phyloP scores from a whole-genome alignment of 1,140 invertebrate genomes.

The Orchesella cincta region DNA sequence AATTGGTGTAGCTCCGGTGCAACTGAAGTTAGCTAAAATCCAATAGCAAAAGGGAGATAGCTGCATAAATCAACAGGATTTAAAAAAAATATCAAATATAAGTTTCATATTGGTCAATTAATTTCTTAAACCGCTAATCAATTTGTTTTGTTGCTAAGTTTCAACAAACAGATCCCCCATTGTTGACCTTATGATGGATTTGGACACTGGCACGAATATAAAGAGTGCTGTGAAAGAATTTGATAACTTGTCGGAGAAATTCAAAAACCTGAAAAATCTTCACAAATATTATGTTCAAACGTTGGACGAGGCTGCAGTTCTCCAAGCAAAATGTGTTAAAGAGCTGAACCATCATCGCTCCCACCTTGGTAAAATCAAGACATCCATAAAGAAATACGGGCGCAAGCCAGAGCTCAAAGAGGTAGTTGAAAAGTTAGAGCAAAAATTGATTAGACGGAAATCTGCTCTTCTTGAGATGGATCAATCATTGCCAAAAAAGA shows the following conservation, averaged over 20 bases:
- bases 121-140: no score
- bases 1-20: no score
- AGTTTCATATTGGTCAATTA: no score
- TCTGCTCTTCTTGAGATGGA: conserved; percentile 81
- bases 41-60: no score
- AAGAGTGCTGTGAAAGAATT: conserved; percentile 72
- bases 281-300: conserved; percentile 82
- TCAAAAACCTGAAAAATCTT: conserved; percentile 70
- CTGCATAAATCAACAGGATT: no score
- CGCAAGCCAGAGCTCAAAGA: conserved; percentile 52
- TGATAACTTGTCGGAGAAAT: conserved; percentile 75
- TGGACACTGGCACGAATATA: conserved; percentile 56
- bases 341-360: conserved; percentile 87
- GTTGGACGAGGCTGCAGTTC: conserved; percentile 76
- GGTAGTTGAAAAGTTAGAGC: conserved; percentile 62
- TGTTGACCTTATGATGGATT: no score
- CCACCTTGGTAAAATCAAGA: conserved; percentile 76
- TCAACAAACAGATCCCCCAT: no score
- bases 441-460: conserved; percentile 74
- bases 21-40: no score
- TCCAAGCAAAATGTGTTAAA: conserved; percentile 85
- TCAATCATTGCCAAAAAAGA: conserved; percentile 80
- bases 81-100: no score
- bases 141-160: no score
- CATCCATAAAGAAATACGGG: conserved; percentile 73